Base-by-base conservation (phyloP, 2,113 vertebrate genomes). In the Grallaria varia region DNA sequence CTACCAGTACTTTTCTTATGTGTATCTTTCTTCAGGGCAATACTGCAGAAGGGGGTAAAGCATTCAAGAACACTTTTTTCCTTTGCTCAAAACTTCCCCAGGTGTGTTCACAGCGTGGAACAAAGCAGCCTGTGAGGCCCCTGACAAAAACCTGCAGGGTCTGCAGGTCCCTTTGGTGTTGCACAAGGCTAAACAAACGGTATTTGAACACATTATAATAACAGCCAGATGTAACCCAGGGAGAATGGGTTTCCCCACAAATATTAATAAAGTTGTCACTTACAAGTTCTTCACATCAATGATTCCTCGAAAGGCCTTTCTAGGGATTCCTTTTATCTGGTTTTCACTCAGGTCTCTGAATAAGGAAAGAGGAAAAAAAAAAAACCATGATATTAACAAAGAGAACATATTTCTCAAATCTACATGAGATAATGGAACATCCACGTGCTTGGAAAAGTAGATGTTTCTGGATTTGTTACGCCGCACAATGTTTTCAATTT, bases 271-370 rank as follows among this genome's bases (percentile, higher is more conserved):
- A 96, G 91, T 87, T 18, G n/a, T 67, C 84, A 98, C 99, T 99
- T 98, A 99, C 99, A 99, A 97, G 98, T 99, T 99, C 97, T 99
- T 99, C 95, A 99, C 99, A 35, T 97, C 98, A 63, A 99, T 98
- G 97, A 99, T 99, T 97, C 99, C 99, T 55, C 99, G 98, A 98
- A 99, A 99, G 63, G 99, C 99, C 97, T 99, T 99, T 95, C 99
- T 98, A 17, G 99, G 99, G 96, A 99, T 98, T n/a, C 99, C 98
- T 98, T 99, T 99, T 78, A 99, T 99, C 98, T 99, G 99, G 98
- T 99, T 99, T 97, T 99, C 99, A 23, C 99, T 99, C 90, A 99
- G 98, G 97, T 99, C 99, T 96, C 99, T 99, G 97, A 62, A 96
- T 53, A 91, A 96, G n/a, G 80, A 62, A 95, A 97, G 62, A 96